Evolutionary conservation across 2,113 vertebrate genomes (phyloP).

Genomic region (Larimichthys crocea): DNA sequence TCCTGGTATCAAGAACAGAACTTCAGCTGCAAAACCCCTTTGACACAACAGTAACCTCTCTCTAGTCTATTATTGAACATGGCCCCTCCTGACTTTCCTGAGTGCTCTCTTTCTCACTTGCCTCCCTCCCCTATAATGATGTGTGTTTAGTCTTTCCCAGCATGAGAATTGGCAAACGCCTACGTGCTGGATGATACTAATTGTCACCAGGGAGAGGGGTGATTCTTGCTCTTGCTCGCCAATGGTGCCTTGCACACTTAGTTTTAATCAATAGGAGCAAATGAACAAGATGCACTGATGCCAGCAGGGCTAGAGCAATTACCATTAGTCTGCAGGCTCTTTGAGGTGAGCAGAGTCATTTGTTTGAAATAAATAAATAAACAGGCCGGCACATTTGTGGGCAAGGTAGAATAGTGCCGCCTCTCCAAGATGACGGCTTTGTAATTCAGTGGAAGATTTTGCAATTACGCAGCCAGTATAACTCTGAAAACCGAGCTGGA

Average conservation of each 20-base stretch:
- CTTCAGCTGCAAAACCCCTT: conserved; percentile 17
- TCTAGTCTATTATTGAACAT: conserved; percentile 56
- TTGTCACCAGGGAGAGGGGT: conserved; percentile 74
- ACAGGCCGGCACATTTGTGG: conserved; percentile 48
- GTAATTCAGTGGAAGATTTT: conserved; percentile 39
- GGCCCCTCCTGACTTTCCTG: conserved; percentile 47
- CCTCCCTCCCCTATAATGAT: conserved; percentile 65
- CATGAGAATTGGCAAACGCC: conserved; percentile 69
- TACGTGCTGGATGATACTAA: conserved; percentile 72
- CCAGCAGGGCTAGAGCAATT: conserved; percentile 74
- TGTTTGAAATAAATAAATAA: conserved; percentile 69
- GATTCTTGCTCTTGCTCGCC: conserved; percentile 77
- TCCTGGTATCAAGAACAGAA: conserved; percentile 8
- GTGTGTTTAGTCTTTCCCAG: conserved; percentile 77
- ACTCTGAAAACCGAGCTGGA: background rate
- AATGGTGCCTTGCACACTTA: conserved; percentile 76
- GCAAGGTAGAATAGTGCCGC: background rate
- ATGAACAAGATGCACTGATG: conserved; percentile 76
- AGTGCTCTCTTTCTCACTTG: conserved; percentile 37
- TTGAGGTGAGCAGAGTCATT: conserved; percentile 64
- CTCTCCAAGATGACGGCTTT: conserved; percentile 20
- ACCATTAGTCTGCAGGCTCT: conserved; percentile 72
- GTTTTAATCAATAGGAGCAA: conserved; percentile 79
- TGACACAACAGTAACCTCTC: conserved; percentile 32
- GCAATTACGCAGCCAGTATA: conserved; percentile 39